Conservation (phyloP, 2,888 invertebrate species). For the Mesorhabditis belari region DNA sequence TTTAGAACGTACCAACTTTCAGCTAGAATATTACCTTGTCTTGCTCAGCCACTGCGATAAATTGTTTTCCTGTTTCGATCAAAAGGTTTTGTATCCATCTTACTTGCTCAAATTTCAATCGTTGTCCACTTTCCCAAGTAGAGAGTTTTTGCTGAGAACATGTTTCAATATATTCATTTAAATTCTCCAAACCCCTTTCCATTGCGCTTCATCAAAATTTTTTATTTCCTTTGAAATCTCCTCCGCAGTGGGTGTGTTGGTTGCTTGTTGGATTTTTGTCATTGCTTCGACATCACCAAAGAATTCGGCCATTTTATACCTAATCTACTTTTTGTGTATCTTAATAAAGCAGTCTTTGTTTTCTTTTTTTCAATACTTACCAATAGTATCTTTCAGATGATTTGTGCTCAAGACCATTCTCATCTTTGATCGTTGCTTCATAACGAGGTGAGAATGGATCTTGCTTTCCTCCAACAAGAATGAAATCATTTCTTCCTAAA, state of each 20-base stretch:
- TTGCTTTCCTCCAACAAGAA: slow-evolving; percentile 41
- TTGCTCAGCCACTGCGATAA: slow-evolving; percentile 40
- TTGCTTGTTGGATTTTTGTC: slow-evolving; percentile 26
- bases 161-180: not conserved
- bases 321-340: not conserved
- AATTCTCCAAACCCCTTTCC: slow-evolving; percentile 27
- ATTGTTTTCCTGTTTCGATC: slow-evolving; percentile 25
- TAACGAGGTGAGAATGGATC: slow-evolving; percentile 33
- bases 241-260: slow-evolving; percentile 27
- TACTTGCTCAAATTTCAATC: slow-evolving; percentile 36
- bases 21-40: slow-evolving; percentile 30
- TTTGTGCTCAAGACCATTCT: slow-evolving; percentile 31
- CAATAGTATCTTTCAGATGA: slow-evolving; percentile 44
- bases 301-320: slow-evolving; percentile 44
- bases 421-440: slow-evolving; percentile 30
- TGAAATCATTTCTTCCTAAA: slow-evolving; percentile 35
- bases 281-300: slow-evolving; percentile 34
- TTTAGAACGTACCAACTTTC: not conserved
- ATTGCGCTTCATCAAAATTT: slow-evolving; percentile 32
- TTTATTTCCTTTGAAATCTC: slow-evolving; percentile 36
- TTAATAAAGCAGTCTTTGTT: not conserved
- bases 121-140: slow-evolving; percentile 39
- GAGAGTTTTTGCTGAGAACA: slow-evolving; percentile 25
- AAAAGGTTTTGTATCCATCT: slow-evolving; percentile 37
- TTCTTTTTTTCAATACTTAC: slow-evolving; percentile 3